Evolutionary conservation across 2,888 invertebrate genomes (phyloP).

Genomic region (Crocallis elinguaria): DNA sequence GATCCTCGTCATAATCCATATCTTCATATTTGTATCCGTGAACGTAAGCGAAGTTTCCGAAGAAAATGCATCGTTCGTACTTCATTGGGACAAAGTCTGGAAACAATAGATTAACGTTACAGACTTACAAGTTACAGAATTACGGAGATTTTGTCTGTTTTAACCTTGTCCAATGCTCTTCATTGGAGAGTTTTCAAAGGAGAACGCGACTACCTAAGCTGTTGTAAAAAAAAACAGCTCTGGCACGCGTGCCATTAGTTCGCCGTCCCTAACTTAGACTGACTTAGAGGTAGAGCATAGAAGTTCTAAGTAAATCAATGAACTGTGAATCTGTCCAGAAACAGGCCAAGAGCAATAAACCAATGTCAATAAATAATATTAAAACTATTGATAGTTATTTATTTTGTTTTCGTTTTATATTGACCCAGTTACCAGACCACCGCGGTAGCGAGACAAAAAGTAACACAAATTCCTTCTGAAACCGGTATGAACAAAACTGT

Average conservation of each 20-base stretch:
- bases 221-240: no score
- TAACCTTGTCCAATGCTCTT: no score
- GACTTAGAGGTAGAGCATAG: no score
- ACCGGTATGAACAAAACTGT: not conserved
- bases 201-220: no score
- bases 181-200: no score
- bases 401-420: no score
- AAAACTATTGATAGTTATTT: conserved; percentile 6
- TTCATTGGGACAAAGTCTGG: conserved; percentile 60
- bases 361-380: not conserved
- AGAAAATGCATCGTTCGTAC: conserved; percentile 69
- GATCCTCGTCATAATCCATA: conserved; percentile 68
- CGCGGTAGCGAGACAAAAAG: not conserved
- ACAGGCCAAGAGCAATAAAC: not conserved
- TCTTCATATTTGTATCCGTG: conserved; percentile 72
- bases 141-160: no score
- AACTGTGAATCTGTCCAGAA: no score
- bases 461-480: not conserved
- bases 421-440: conserved; percentile 9
- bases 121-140: no score
- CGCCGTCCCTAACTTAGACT: no score
- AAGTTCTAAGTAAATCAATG: not conserved
- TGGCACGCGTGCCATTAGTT: no score
- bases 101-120: no score
- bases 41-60: conserved; percentile 76